Evolutionary conservation across 2,888 invertebrate species (phyloP).

Genomic region (Cataglyphis livida): DNA sequence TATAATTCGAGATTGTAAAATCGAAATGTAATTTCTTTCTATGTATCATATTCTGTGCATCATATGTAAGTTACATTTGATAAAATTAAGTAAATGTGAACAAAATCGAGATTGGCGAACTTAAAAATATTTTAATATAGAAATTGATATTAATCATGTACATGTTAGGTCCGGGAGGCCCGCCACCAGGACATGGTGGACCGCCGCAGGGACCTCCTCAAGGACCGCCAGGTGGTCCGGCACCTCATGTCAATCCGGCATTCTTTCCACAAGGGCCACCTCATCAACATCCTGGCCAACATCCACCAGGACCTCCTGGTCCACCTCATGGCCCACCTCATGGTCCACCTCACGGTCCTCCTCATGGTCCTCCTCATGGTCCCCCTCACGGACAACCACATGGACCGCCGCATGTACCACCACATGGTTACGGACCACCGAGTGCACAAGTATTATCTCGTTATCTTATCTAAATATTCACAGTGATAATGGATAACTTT

Average conservation of each 20-base stretch:
- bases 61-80: neutral
- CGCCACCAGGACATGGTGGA: slow-evolving; percentile 86
- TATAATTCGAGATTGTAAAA: neutral
- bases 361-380: slow-evolving; percentile 90
- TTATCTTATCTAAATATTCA: neutral
- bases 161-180: slow-evolving; percentile 85
- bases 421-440: slow-evolving; percentile 87
- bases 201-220: slow-evolving; percentile 88
- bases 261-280: slow-evolving; percentile 94
- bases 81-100: neutral
- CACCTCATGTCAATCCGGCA: slow-evolving; percentile 98
- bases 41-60: no score
- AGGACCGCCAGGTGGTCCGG: slow-evolving; percentile 89
- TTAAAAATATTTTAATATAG: slow-evolving; percentile 39
- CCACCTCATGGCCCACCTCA: slow-evolving; percentile 90
- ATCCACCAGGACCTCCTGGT: slow-evolving; percentile 88
- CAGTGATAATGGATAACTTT: neutral
- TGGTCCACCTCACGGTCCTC: slow-evolving; percentile 89
- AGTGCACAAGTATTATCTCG: slow-evolving; percentile 80
- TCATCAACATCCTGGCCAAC: slow-evolving; percentile 87
- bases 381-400: slow-evolving; percentile 89
- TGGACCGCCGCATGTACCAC: slow-evolving; percentile 87
- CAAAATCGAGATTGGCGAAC: neutral
- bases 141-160: slow-evolving; percentile 75
- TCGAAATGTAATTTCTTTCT: neutral